These are phyloP conservation scores for Mongoloraphidia duomilia DNA, from an alignment of 2,888 invertebrate genomes.

Conservation along the genomic window DNA sequence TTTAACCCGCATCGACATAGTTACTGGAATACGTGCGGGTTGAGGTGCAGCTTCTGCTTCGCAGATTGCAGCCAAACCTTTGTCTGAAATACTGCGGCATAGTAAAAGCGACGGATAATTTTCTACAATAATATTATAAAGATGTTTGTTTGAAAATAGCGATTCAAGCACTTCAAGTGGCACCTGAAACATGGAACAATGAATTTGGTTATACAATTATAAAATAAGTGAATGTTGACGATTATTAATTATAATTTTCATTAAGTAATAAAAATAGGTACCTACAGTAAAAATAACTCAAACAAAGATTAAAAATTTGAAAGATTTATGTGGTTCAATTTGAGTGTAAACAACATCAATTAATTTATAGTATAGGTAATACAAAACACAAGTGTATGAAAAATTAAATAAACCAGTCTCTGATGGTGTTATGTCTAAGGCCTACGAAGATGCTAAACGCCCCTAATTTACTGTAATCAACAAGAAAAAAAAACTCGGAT, in stretches of 20 bases:
- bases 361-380: too few relatives aligned
- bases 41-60: slow-evolving; percentile 28
- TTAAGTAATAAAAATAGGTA: not conserved
- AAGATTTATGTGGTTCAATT: too few relatives aligned
- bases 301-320: too few relatives aligned
- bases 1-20: slow-evolving; percentile 47
- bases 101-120: slow-evolving; percentile 56
- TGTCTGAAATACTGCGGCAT: slow-evolving; percentile 48
- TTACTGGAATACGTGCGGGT: slow-evolving; percentile 36
- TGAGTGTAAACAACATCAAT: too few relatives aligned
- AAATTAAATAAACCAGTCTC: too few relatives aligned
- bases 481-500: too few relatives aligned
- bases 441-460: too few relatives aligned
- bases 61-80: slow-evolving; percentile 32
- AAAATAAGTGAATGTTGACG: too few relatives aligned
- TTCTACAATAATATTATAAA: slow-evolving; percentile 55
- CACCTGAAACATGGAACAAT: slow-evolving; percentile 29
- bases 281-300: too few relatives aligned
- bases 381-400: too few relatives aligned
- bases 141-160: slow-evolving; percentile 45
- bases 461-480: too few relatives aligned
- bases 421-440: too few relatives aligned
- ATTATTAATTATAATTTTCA: not conserved
- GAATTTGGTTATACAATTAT: not conserved
- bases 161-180: slow-evolving; percentile 48